Base-by-base conservation (phyloP, 2,797 vertebrate species). In the Eospalax fontanierii region DNA sequence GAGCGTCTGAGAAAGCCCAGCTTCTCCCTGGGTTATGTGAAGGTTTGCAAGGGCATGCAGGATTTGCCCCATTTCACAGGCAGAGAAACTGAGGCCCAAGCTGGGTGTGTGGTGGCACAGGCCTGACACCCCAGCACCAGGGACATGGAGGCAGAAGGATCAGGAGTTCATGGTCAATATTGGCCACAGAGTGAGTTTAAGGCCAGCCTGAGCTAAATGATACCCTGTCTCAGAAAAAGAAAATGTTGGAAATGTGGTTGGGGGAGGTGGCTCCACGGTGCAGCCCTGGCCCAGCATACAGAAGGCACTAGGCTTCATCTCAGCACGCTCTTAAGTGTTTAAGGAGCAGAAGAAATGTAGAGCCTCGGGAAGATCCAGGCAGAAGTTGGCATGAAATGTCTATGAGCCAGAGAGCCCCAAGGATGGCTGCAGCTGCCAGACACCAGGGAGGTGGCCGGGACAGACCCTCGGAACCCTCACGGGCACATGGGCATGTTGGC, bases 191-290 rank as follows among this genome's bases (percentile, higher is more conserved):
- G 28, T 33, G 78, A 28, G 59, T 61, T 26, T 11, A 11, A 33
- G 50, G 50, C 2, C 84, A 59, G 18, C 70, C 35, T 73, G 35
- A 35, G 68, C 68, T 86, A 59, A 68, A 30, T n/a, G 35, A 74
- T 28, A 73, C 84, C 46, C 66, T 86, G 16, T 40, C 54, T 26
- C 61, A 12, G 28, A 68, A 30, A 65, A 65, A 26, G 65, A 7
- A 70, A 59, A 71, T 40, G 28, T 12, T 40, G 26, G 35, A 35
- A 11, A 54, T 46, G 40, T 85, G 43, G 12, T 8, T 35, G 35
- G 33, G 43, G 8, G 11, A 6, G 0, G 2, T 30, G 61, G 22
- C 43, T 38, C 15, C 10, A 0, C 12, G 2, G 43, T 22, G 24
- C n/a, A 35, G 43, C 30, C 19, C 43, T 84, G 70, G 24, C 66